A percentile compares a stretch with the other conserved stretches of the same genome.
Conservation (phyloP, 2,113 vertebrate genomes). For the Pelecanoides urinatrix region DNA sequence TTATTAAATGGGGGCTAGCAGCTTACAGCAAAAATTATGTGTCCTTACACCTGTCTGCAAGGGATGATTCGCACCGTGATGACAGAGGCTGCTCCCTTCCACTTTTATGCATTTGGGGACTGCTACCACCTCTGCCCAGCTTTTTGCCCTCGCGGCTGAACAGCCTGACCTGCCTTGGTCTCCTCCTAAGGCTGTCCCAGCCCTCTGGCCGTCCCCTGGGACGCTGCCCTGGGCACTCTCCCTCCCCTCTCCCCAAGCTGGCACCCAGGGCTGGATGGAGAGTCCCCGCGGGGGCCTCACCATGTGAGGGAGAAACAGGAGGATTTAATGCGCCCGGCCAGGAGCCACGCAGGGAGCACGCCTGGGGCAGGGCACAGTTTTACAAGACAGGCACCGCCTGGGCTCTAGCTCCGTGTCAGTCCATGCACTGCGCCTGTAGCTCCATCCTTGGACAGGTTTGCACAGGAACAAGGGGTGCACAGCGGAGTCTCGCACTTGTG, state of each 20-base stretch:
- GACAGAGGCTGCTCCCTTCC: not conserved
- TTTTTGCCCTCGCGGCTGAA: not conserved
- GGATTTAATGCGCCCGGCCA: not conserved
- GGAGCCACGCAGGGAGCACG: not conserved
- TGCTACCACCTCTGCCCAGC: not conserved
- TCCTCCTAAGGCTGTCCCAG: not conserved
- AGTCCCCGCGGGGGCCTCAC: not conserved
- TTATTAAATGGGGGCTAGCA: accelerated
- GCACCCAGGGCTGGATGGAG: not conserved
- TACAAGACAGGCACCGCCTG: not conserved
- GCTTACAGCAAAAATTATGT: not conserved
- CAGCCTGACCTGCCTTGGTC: not conserved
- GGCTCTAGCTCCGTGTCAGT: not conserved
- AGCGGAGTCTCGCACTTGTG: accelerated
- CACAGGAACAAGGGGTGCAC: not conserved
- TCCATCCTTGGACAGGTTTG: accelerated
- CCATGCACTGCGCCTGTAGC: not conserved
- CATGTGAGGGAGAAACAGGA: not conserved
- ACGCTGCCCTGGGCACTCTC: not conserved
- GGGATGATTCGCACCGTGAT: accelerated
- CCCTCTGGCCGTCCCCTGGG: not conserved
- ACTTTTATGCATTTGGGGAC: accelerated
- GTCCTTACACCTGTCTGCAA: not conserved
- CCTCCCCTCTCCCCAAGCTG: not conserved
- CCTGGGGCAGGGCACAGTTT: not conserved